Percentiles rank a stretch among this genome's conserved stretches.
Evolutionary conservation across 2,113 vertebrate genomes (phyloP).

Genomic region (Crotalus horridus): DNA sequence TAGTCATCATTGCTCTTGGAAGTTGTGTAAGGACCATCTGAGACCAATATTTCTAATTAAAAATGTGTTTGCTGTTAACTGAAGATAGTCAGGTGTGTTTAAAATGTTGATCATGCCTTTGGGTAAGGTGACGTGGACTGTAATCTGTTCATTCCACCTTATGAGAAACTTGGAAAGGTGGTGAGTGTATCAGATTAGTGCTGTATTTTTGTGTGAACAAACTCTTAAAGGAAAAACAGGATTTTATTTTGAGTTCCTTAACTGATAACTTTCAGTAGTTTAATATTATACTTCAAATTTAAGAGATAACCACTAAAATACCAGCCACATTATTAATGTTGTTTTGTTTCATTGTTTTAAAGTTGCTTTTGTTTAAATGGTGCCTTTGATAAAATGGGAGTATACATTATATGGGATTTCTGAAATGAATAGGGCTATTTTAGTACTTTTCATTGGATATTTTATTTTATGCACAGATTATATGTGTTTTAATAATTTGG

Average conservation of each 20-base stretch:
- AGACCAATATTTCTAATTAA: conserved; percentile 12
- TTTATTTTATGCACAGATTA: not conserved
- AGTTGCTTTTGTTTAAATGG: conserved; percentile 17
- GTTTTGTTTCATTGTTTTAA: conserved; percentile 8
- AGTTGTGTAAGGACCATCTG: not conserved
- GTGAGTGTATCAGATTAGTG: not conserved
- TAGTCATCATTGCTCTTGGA: not conserved
- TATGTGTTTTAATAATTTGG: not conserved
- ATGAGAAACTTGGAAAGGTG: not conserved
- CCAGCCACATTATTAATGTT: not conserved
- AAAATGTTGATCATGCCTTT: not conserved
- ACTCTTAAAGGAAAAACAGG: not conserved
- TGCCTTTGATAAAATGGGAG: not conserved
- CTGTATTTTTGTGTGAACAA: not conserved
- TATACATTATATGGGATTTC: conserved; percentile 19
- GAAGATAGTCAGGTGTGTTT: not conserved
- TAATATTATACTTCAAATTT: conserved; percentile 28
- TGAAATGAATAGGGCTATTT: conserved; percentile 22
- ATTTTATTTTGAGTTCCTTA: conserved; percentile 15
- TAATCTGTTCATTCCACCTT: not conserved
- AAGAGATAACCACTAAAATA: conserved; percentile 23
- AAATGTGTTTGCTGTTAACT: not conserved
- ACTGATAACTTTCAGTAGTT: conserved; percentile 5
- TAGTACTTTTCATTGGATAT: conserved; percentile 1
- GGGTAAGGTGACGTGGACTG: not conserved